phyloP scores from a whole-genome alignment of 2,797 vertebrate genomes.

The Ptychadena robeensis region DNA sequence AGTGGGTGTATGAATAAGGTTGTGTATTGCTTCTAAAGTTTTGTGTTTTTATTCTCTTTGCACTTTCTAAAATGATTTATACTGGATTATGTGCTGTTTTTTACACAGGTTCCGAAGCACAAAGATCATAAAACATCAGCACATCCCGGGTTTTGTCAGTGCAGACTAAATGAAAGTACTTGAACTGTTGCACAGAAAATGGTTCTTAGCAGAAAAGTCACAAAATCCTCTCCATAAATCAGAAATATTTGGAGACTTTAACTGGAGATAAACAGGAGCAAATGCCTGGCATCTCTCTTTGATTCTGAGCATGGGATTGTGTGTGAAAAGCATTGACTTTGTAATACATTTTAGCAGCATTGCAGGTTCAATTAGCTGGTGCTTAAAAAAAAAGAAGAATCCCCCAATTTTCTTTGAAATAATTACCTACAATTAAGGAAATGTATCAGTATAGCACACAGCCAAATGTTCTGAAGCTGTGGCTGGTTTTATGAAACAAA shows the following conservation, averaged over 20 bases:
- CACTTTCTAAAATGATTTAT: slow-evolving; percentile 20
- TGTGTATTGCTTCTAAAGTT: not conserved
- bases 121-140: slow-evolving; percentile 10
- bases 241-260: slow-evolving; percentile 36
- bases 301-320: slow-evolving; percentile 30
- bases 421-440: not conserved
- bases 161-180: slow-evolving; percentile 7
- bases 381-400: not conserved
- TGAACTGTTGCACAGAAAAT: slow-evolving; percentile 5
- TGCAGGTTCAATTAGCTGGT: not conserved
- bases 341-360: slow-evolving; percentile 35
- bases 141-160: slow-evolving; percentile 21
- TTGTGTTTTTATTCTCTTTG: not conserved
- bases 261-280: slow-evolving; percentile 36
- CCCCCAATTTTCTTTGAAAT: too few species aligned
- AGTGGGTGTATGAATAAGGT: not conserved
- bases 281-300: slow-evolving; percentile 47
- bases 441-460: not conserved
- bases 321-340: slow-evolving; percentile 55
- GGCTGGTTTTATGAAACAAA: not conserved
- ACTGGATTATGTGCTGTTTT: slow-evolving; percentile 41
- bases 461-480: not conserved
- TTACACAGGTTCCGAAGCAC: fast-evolving
- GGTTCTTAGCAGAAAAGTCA: slow-evolving; percentile 57
- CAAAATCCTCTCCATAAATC: slow-evolving; percentile 46